Evolutionary conservation across 1,140 invertebrate species (phyloP).

Genomic region (Coptotermes formosanus): DNA sequence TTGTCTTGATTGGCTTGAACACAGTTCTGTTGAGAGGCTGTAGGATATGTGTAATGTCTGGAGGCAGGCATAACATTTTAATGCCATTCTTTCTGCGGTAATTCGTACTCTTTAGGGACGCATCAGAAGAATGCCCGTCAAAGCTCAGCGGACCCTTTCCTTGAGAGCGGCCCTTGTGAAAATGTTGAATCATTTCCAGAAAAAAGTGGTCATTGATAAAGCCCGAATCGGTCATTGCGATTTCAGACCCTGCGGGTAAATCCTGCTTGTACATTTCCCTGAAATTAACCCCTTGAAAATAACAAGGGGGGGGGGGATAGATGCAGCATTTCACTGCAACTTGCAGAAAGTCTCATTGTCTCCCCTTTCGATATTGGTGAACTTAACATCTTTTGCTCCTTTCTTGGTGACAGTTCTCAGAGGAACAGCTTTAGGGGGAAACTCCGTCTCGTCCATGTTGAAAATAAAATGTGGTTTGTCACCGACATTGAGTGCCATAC

Average conservation of each 20-base stretch:
- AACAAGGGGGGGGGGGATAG: neutral
- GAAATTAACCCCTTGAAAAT: neutral
- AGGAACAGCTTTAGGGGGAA: neutral
- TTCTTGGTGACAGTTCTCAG: neutral
- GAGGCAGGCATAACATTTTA: no score
- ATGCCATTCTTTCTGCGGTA: no score
- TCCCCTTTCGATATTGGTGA: neutral
- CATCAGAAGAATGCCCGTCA: neutral
- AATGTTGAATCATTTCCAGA: neutral
- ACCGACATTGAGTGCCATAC: no score
- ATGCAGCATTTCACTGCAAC: no score
- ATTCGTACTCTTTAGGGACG: neutral
- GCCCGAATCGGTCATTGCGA: conserved; percentile 7
- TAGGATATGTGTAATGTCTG: no score
- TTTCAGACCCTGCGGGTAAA: neutral
- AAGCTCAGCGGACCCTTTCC: neutral
- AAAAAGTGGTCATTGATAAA: neutral
- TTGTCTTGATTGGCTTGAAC: no score
- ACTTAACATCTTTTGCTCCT: neutral
- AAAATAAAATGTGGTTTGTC: no score
- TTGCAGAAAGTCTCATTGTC: neutral
- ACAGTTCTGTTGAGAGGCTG: no score
- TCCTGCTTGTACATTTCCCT: neutral
- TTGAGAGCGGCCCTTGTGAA: neutral
- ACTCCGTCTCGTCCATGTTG: neutral